Conservation (phyloP, 30 jellyfish, hydroid and myxozoan genomes). For the Mastigias papua region DNA sequence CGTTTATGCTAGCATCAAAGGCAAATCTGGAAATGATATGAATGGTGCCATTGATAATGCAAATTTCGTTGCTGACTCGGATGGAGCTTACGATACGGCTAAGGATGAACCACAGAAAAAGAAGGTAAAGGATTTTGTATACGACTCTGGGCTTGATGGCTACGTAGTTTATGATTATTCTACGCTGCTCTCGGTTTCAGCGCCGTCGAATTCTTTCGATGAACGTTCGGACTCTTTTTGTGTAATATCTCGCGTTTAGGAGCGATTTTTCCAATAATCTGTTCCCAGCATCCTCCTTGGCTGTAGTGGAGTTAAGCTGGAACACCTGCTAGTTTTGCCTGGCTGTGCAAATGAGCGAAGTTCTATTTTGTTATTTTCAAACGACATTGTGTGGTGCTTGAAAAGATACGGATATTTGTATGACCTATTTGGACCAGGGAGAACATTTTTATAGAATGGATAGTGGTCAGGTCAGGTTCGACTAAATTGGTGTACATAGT, state of each 20-base stretch:
- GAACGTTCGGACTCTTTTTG: slow-evolving; percentile 29
- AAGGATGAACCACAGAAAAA: slow-evolving; percentile 27
- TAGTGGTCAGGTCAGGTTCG: too few species aligned
- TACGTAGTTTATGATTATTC: slow-evolving; percentile 52
- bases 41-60: slow-evolving; percentile 62
- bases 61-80: slow-evolving; percentile 74
- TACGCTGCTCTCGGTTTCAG: slow-evolving; percentile 23
- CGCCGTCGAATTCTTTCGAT: slow-evolving; percentile 19
- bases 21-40: background rate
- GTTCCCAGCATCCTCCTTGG: too few species aligned
- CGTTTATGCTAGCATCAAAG: slow-evolving; percentile 6
- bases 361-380: too few species aligned
- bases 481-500: too few species aligned
- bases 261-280: background rate
- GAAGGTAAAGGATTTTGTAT: slow-evolving; percentile 55
- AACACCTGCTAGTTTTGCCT: too few species aligned
- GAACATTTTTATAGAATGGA: too few species aligned
- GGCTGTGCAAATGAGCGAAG: too few species aligned
- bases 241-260: slow-evolving; percentile 43
- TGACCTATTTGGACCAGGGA: too few species aligned
- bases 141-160: slow-evolving; percentile 45
- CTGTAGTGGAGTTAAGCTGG: too few species aligned
- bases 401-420: too few species aligned
- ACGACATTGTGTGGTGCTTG: too few species aligned
- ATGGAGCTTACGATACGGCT: slow-evolving; percentile 76